Conservation (phyloP, 1,140 invertebrate species). For the Drosophila orosa region DNA sequence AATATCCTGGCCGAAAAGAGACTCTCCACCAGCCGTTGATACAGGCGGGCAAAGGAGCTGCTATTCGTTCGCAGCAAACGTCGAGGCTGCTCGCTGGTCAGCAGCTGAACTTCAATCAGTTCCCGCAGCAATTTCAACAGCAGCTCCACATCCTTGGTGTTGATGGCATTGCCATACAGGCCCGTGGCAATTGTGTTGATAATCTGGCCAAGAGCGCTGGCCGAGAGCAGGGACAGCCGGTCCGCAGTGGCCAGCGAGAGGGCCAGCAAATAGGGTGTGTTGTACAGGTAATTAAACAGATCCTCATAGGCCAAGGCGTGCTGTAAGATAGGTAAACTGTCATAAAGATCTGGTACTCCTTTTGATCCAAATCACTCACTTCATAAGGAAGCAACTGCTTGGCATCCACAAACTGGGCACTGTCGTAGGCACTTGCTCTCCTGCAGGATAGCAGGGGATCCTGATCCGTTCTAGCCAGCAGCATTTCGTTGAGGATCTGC, state of each 20-base stretch:
- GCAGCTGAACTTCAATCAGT: slow-evolving; percentile 93
- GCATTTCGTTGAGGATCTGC: slow-evolving; percentile 92
- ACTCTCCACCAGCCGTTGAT: slow-evolving; percentile 95
- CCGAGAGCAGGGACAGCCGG: slow-evolving; percentile 85
- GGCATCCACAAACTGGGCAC: slow-evolving; percentile 93
- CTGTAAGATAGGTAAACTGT: too few species aligned
- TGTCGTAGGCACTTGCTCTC: slow-evolving; percentile 90
- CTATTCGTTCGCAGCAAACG: slow-evolving; percentile 92
- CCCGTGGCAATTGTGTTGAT: slow-evolving; percentile 91
- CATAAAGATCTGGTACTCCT: background rate
- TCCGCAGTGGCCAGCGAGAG: slow-evolving; percentile 92
- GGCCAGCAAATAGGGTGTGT: slow-evolving; percentile 92
- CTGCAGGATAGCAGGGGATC: slow-evolving; percentile 91
- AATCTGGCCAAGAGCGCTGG: slow-evolving; percentile 88
- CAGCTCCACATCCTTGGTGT: slow-evolving; percentile 92
- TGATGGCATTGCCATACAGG: slow-evolving; percentile 92
- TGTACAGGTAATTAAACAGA: slow-evolving; percentile 90
- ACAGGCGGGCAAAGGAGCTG: slow-evolving; percentile 95
- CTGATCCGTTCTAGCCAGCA: slow-evolving; percentile 90
- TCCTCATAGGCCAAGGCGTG: slow-evolving; percentile 91
- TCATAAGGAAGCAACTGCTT: slow-evolving; percentile 94
- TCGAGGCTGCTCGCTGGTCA: slow-evolving; percentile 92
- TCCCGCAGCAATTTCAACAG: slow-evolving; percentile 91
- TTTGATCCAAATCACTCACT: slow-evolving; percentile 82
- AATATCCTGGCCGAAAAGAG: slow-evolving; percentile 96